phyloP scores from a whole-genome alignment of 2,888 invertebrate species.

The Mythimna albipuncta region DNA sequence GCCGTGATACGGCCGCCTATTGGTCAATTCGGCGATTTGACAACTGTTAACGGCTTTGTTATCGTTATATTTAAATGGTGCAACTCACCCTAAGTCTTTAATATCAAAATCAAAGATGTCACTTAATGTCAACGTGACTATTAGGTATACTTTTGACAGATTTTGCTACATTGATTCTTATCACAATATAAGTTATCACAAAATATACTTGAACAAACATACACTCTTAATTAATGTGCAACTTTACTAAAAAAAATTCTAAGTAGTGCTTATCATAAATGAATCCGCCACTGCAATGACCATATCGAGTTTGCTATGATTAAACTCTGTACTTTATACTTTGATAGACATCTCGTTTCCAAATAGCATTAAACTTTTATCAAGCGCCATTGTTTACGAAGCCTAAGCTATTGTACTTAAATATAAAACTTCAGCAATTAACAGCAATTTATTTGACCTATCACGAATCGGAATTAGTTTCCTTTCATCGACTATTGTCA shows the following conservation, averaged over 20 bases:
- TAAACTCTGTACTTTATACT: background rate
- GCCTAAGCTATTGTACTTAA: background rate
- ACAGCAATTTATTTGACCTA: constrained; percentile 37
- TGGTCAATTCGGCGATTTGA: too few species aligned
- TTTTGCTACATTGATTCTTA: background rate
- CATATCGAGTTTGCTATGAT: too few species aligned
- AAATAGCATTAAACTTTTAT: constrained; percentile 4
- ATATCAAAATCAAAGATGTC: too few species aligned
- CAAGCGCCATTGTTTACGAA: constrained; percentile 7
- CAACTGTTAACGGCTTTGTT: too few species aligned
- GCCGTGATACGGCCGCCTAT: too few species aligned
- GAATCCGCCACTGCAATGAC: too few species aligned
- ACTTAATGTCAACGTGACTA: background rate
- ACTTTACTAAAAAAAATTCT: too few species aligned
- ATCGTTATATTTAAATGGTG: too few species aligned
- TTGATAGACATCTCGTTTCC: constrained; percentile 9
- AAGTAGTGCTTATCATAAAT: too few species aligned
- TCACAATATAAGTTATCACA: background rate
- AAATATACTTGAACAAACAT: too few species aligned
- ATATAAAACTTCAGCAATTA: constrained; percentile 39
- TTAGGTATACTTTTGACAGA: background rate
- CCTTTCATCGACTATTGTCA: constrained; percentile 32
- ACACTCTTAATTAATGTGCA: too few species aligned
- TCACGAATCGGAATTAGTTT: constrained; percentile 32
- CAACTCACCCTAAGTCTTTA: too few species aligned